Evolutionary conservation across 2,888 invertebrate species (phyloP), one percentile per base, ranked within the genome.

Genomic region (Adelognathus sp.): DNA sequence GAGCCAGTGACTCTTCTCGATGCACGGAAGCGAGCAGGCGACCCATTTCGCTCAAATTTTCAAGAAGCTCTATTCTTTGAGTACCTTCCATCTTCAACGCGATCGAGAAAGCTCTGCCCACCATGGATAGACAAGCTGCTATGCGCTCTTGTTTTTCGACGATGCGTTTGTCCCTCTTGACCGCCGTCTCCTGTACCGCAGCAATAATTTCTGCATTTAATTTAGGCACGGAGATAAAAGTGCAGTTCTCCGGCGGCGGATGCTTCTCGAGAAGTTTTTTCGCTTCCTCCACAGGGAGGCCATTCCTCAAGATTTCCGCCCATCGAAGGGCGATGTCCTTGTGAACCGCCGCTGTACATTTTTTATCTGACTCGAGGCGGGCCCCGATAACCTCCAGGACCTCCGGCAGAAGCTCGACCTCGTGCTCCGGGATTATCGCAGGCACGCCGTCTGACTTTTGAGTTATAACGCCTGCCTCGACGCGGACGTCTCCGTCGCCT

Each of bases 241-340:
- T 7, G 33, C 66, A 77, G 16, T 73, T 73, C 31, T 46, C 31
- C 9, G 66, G 72, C 9, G 60, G 16, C n/a, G 66, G 58, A 63
- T 56, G 63, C 44, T 76, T 76, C n/a, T 72, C 36, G 16, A 63
- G 41, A 11, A 71, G 21, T 9, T 60, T 44, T n/a, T 54, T 52
- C 1, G 41, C n/a, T 54, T 77, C 56, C 2, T 77, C 72, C 1
- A 44, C n/a, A 1, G 58, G 72, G 18, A 77, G 50, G 1, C 72
- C 66, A 16, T 72, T 64, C 21, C 18, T 44, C 1, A 77, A 11
- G 36, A 73, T 66, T 27, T 77, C 72, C 4, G 31, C 27, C 77
- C 72, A 73, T 6, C 58, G 58, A 18, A 64, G 9, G 3, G 66
- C 72, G 11, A 72, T n/a, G 39, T 71, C 44, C 54, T 71, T 71